Percentiles rank a stretch among this genome's conserved stretches.
phyloP scores from a whole-genome alignment of 2,888 invertebrate species.

The Diploptera punctata region DNA sequence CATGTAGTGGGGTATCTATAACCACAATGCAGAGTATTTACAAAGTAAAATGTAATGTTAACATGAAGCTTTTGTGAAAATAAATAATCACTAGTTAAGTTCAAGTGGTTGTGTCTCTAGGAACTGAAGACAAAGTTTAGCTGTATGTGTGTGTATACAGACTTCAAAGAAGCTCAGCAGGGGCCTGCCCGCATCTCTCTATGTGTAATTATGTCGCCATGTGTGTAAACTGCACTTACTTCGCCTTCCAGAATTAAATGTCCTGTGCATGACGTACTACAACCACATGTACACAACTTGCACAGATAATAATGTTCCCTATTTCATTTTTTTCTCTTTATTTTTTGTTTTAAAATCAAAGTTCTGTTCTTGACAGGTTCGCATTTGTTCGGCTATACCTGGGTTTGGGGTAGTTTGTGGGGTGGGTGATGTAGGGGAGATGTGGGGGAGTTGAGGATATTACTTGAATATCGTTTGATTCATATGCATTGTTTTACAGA shows the following conservation, averaged over 20 bases:
- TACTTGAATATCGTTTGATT: constrained; percentile 6
- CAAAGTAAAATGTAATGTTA: no score
- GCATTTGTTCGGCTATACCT: constrained; percentile 23
- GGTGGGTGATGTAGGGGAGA: background rate
- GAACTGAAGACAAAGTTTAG: constrained; percentile 4
- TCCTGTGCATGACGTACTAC: constrained; percentile 28
- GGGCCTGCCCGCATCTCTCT: constrained; percentile 2
- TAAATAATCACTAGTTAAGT: no score
- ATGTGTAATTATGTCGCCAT: constrained; percentile 17
- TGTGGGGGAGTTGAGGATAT: background rate
- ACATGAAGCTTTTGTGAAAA: no score
- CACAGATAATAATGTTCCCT: constrained; percentile 11
- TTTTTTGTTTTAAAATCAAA: constrained; percentile 29
- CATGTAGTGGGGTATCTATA: no score
- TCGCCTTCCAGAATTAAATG: constrained; percentile 31
- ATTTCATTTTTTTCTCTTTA: constrained; percentile 16
- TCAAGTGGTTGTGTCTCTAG: no score
- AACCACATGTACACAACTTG: constrained; percentile 15
- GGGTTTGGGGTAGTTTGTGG: background rate
- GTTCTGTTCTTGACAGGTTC: constrained; percentile 39
- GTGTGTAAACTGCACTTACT: constrained; percentile 6
- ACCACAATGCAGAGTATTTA: no score
- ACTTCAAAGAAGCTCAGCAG: constrained; percentile 27
- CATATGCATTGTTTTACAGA: background rate
- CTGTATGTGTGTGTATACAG: background rate